phyloP scores from a whole-genome alignment of 2,113 vertebrate species.

The Dipodomys spectabilis region DNA sequence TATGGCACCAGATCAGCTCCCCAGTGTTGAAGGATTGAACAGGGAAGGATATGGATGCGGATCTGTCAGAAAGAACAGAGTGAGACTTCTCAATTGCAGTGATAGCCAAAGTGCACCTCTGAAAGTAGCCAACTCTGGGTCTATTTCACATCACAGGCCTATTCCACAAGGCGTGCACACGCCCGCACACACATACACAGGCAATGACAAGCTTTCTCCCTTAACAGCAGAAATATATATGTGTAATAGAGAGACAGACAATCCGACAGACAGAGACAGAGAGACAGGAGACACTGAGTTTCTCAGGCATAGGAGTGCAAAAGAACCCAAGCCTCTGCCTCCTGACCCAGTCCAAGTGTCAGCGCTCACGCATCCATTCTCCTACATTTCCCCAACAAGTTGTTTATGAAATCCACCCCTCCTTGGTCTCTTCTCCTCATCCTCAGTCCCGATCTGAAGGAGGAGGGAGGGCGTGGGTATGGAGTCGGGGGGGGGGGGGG shows the following conservation, averaged over 20 bases:
- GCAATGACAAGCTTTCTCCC: constrained; percentile 1
- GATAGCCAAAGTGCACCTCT: background rate
- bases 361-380: constrained; percentile 4
- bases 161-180: background rate
- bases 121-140: constrained; percentile 29
- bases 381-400: constrained; percentile 71
- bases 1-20: background rate
- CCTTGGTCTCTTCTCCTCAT: background rate
- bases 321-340: background rate
- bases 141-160: background rate
- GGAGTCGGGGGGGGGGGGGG: constrained; percentile 1
- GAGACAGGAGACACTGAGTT: background rate
- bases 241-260: background rate
- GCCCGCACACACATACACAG: background rate
- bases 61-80: background rate
- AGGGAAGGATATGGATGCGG: background rate
- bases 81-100: background rate
- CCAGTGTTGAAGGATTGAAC: background rate
- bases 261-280: background rate
- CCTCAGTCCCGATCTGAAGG: background rate
- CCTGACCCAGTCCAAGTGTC: constrained; percentile 4
- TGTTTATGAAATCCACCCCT: constrained; percentile 68
- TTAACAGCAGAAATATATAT: background rate
- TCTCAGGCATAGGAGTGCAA: background rate
- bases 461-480: constrained; percentile 49